Evolutionary conservation across 1,140 invertebrate genomes (phyloP), one percentile per base, ranked within the genome.

Genomic region (Subanguina moxae): DNA sequence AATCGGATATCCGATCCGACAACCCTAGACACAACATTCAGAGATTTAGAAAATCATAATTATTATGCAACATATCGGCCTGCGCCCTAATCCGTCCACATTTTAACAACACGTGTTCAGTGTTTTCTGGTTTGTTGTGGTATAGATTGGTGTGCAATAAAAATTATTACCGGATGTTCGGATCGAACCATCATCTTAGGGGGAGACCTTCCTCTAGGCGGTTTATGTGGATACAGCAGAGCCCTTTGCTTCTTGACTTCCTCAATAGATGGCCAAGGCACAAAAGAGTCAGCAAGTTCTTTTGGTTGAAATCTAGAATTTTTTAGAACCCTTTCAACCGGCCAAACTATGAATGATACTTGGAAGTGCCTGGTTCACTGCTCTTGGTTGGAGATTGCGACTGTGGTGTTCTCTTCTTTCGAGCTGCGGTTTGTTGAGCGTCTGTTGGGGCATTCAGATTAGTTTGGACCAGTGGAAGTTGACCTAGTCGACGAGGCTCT

Each of bases 211-310:
- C 21, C 30, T 25, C 65, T 25, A n/a, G 25, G 57, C 21, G 57
- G 56, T 38, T 64, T 38, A 45, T 9, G 25, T 11, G 30, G 66
- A 17, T 75, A 62, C n/a, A 74, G 42, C 9, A 70, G 38, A n/a
- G 38, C 71, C 19, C 71, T 59, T 62, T 74, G 76, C 7, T 64
- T 66, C 57, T 58, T 62, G 17, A 78, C 63, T 57, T 78, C 75
- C 30, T 76, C 74, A 17, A 76, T 72, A 9, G 74, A 72, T 7
- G 74, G 76, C 76, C 65, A 75, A 17, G 74, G 74, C 21, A 71
- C 76, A 42, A 76, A 76, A 32, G 78, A 23, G 23, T 76, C 77
- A 9, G 58, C 73, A 25, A 57, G 45, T 25, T 42, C 52, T 21
- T 45, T 13, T 25, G 64, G 48, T 13, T 70, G 61, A 23, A 64